These are phyloP conservation scores for Australoheros scitulus DNA, from an alignment of 2,113 vertebrate species.

Conservation along the genomic window DNA sequence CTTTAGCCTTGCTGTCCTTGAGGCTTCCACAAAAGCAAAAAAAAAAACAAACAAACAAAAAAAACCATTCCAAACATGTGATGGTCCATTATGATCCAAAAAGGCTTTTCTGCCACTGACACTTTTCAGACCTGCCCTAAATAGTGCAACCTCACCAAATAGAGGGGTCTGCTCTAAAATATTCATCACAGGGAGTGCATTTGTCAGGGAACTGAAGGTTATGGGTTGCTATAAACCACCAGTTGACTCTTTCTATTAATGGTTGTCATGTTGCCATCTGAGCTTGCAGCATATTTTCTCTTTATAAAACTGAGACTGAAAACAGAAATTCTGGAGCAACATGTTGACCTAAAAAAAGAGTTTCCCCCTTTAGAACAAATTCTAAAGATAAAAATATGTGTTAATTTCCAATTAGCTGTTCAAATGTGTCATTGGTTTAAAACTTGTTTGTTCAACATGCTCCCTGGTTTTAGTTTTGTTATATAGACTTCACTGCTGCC, in stretches of 20 bases:
- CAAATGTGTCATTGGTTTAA: neutral
- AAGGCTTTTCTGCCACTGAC: neutral
- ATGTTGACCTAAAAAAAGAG: neutral
- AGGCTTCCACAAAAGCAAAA: too few relatives aligned
- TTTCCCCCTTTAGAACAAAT: neutral
- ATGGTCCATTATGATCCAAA: neutral
- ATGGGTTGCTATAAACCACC: neutral
- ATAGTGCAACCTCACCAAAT: neutral
- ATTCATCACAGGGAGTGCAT: neutral
- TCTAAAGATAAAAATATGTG: neutral
- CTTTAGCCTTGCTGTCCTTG: neutral
- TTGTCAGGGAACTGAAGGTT: neutral
- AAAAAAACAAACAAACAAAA: too few relatives aligned
- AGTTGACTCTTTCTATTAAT: neutral
- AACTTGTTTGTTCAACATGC: neutral
- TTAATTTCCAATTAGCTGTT: neutral
- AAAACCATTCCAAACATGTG: neutral
- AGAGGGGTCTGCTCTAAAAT: rapidly evolving
- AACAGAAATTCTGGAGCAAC: neutral
- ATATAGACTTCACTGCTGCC: neutral
- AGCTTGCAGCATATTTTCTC: neutral
- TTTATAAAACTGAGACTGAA: neutral
- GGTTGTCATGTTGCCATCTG: neutral
- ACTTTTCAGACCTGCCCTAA: neutral
- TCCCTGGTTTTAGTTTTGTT: neutral